Conservation (phyloP, 2,113 vertebrate genomes). For the human (Homo sapiens) region GRCh38 chr5:160526001-160526500, state of each 20-base stretch:
- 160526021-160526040: not conserved
- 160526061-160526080: not conserved
- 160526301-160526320: not conserved
- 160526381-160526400: not conserved
- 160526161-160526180: not conserved
- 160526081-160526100: not conserved
- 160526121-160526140: not conserved
- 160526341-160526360: slow-evolving; percentile 25
- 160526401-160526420: slow-evolving; percentile 20
- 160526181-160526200: not conserved
- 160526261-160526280: not conserved
- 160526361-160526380: not conserved
- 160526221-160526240: not conserved
- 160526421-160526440: not conserved
- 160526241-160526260: not conserved
- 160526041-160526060: not conserved
- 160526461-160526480: not conserved
- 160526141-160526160: not conserved
- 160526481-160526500: slow-evolving; percentile 46
- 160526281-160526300: not conserved
- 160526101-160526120: too few species aligned
- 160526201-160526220: not conserved
- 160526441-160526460: not conserved
- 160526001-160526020: not conserved
- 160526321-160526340: slow-evolving; percentile 9